Evolutionary conservation across 2,113 vertebrate species (phyloP), one percentile per base, ranked within the genome.

Genomic region (Quiscalus mexicanus): DNA sequence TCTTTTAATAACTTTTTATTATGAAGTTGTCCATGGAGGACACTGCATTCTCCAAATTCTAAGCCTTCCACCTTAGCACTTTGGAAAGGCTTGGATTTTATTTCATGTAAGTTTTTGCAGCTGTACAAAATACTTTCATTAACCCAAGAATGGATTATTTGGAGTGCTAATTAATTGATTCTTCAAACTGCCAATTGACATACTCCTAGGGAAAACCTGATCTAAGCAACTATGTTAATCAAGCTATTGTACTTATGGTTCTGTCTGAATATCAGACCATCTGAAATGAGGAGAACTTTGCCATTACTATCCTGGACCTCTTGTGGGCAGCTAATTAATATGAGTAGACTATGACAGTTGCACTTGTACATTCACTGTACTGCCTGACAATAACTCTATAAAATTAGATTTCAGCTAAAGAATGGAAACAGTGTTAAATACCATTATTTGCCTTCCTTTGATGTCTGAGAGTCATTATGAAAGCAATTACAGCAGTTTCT

Each of bases 361-460:
- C 96, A 96, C 97, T 98, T 98, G 97, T 98, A 97, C 86, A 69
- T 97, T 97, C 98, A 96, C 97, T 86, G 68, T 88, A 55, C 97
- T 78, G 97, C 96, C 98, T 98, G 98, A 98, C 98, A 98, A 98
- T 98, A 98, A 98, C 98, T 98, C 98, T 97, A 97, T 98, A 98
- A 98, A 98, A 98, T 98, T 98, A 98, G 98, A 98, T 98, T 98
- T 98, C 98, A 97, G 97, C 95, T 96, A 97, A 98, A 98, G 98
- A 98, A 98, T 98, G 97, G 98, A 98, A 98, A 98, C 97, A 98
- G 97, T 98, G 98, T 98, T 98, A 98, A 98, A 98, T 98, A 98
- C 98, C 98, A 98, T 98, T 98, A 98, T 98, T 98, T 98, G 98
- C 98, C 98, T 98, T 94, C 97, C 97, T 98, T 98, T 98, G 98